Percentiles rank a stretch among this genome's conserved stretches.
These are phyloP conservation scores for Dendronephthya gigantea DNA, from an alignment of 64 coral and sea anemone genomes.

Conservation along the genomic window DNA sequence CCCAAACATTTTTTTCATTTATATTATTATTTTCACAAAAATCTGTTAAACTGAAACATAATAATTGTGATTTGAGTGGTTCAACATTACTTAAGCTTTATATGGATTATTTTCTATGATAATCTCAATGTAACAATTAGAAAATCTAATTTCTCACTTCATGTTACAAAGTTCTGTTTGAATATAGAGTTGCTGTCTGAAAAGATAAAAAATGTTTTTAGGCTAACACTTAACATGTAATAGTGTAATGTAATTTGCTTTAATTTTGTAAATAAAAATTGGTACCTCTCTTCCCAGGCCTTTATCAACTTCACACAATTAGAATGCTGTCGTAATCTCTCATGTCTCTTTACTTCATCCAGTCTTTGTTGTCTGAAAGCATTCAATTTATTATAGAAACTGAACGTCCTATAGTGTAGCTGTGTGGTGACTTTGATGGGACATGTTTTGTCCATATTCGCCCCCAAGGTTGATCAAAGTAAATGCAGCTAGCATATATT, in stretches of 20 bases:
- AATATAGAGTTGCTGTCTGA: constrained; percentile 82
- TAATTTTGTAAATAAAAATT: no score
- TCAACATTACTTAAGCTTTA: neutral
- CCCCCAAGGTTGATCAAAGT: no score
- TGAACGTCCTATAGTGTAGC: no score
- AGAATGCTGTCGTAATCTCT: constrained; percentile 58
- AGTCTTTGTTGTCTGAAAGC: constrained; percentile 62
- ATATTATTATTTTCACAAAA: constrained; percentile 46
- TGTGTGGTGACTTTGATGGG: no score
- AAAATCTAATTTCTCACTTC: constrained; percentile 51
- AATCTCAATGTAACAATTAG: neutral
- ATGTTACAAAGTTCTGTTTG: constrained; percentile 96
- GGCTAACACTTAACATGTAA: no score
- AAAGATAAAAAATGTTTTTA: constrained; percentile 30
- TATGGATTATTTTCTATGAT: no score
- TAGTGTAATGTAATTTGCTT: no score
- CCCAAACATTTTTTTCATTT: constrained; percentile 47
- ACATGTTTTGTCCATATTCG: no score
- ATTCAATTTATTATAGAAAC: no score
- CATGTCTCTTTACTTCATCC: constrained; percentile 97
- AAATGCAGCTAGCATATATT: no score
- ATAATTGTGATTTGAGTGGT: neutral
- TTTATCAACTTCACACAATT: constrained; percentile 92
- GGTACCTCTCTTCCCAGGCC: constrained; percentile 99
- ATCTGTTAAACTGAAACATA: constrained; percentile 43